phyloP scores from a whole-genome alignment of 2,888 invertebrate genomes.

The Ochlodes sylvanus region DNA sequence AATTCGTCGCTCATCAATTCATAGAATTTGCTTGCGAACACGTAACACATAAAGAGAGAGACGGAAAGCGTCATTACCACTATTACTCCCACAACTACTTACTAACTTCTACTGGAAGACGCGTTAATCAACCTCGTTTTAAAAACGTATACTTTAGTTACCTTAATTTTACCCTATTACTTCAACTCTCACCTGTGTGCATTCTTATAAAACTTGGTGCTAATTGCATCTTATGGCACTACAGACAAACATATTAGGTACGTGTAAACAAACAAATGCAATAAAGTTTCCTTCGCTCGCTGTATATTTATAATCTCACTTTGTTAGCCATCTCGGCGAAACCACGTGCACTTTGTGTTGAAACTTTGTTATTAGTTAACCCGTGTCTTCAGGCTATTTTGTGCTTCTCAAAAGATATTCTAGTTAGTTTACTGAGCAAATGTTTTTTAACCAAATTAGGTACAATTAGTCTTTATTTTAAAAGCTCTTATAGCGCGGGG shows the following conservation, averaged over 20 bases:
- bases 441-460: neutral
- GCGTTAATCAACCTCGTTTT: too few relatives aligned
- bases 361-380: slow-evolving; percentile 18
- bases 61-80: too few relatives aligned
- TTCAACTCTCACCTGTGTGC: too few relatives aligned
- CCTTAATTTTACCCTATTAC: too few relatives aligned
- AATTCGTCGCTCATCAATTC: slow-evolving; percentile 32
- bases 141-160: too few relatives aligned
- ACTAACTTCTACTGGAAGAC: too few relatives aligned
- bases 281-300: neutral
- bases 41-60: too few relatives aligned
- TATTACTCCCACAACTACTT: too few relatives aligned
- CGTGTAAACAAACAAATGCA: slow-evolving; percentile 1
- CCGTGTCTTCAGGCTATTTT: neutral
- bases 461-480: neutral
- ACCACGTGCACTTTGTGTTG: neutral
- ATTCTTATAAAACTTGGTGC: too few relatives aligned
- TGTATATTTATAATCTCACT: neutral
- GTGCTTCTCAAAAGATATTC: slow-evolving; percentile 4
- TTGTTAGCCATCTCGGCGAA: slow-evolving; percentile 13
- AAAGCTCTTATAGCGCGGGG: too few relatives aligned
- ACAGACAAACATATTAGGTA: neutral
- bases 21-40: too few relatives aligned
- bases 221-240: too few relatives aligned
- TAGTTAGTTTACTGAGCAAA: neutral